Evolutionary conservation across 2,888 invertebrate genomes (phyloP), one percentile per base, ranked within the genome.

Genomic region (Mallateleia sp.): DNA sequence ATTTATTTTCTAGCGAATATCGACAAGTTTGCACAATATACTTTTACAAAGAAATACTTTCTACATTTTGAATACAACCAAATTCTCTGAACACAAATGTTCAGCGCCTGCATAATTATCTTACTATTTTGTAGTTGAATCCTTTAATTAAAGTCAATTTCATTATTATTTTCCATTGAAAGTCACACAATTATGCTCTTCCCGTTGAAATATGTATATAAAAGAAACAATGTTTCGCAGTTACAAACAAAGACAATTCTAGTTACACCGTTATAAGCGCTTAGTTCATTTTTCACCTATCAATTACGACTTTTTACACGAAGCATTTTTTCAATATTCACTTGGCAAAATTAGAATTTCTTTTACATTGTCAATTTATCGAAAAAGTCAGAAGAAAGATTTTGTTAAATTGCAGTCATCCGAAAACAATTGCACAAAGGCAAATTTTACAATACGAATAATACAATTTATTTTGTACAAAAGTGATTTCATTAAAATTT

Each of bases 1-100:
- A 71, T 80, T 71, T 71, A 80, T 71, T 80, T 80, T 64, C 64
- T 71, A 80, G 71, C 64, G 52, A 71, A 80, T 64, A 52, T 71
- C 38, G 80, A 80, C 80, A 80, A 52, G 7, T 80, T 71, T 79
- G 50, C 71, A 64, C 45, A 80, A 60, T 54, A 54, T 38, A 38
- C 25, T 58, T 66, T 80, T 62, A 80, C 71, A 80, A 80, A 62
- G 24, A 50, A 79, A 62, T 24, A n/a, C 14, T 62, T 58, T 58
- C 47, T 78, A 71, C 42, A 50, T 2, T 34, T 60, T 22, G 20
- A 69, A 25, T 22, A 62, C 7, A 52, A 64, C 32, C 11, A 14
- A 42, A 62, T 22, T 9, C 45, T 34, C 6, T 6, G 2, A 45
- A 67, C 32, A 25, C 14, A 64, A 60, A 45, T 38, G 7, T 69